Conservation (phyloP, 2,113 vertebrate species). For the Neolamprologus kungweensis region DNA sequence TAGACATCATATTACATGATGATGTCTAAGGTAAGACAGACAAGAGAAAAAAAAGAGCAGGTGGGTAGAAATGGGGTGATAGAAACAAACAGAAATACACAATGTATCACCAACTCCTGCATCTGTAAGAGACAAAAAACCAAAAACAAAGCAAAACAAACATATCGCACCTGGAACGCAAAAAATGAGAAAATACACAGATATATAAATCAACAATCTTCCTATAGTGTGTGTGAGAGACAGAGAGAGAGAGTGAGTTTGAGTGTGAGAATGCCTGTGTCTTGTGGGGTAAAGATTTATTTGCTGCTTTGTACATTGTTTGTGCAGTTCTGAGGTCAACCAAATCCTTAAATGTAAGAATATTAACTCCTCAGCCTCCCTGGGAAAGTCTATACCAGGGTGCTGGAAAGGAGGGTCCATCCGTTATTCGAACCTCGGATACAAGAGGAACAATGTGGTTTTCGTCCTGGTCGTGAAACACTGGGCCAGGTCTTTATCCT, state of each 20-base stretch:
- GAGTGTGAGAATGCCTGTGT: not conserved
- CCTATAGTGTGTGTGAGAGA: not conserved
- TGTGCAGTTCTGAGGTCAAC: not conserved
- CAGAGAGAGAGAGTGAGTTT: not conserved
- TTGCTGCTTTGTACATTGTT: not conserved
- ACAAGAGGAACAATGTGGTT: not conserved
- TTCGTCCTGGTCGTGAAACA: not conserved
- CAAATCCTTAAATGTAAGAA: not conserved
- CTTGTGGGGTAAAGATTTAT: not conserved
- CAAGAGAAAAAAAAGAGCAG: not conserved
- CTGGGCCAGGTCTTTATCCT: not conserved
- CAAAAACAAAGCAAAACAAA: not conserved
- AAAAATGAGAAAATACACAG: not conserved
- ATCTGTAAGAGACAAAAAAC: not conserved
- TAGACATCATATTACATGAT: not conserved
- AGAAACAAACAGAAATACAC: not conserved
- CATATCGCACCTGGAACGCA: not conserved
- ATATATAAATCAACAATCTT: not conserved
- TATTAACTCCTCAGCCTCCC: not conserved
- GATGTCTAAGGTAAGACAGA: not conserved
- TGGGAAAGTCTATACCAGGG: not conserved
- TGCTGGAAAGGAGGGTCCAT: not conserved
- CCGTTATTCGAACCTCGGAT: not conserved
- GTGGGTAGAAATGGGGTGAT: not conserved
- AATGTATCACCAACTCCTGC: not conserved